Conservation (phyloP, 2,888 invertebrate genomes). For the Heteropelma amictum region DNA sequence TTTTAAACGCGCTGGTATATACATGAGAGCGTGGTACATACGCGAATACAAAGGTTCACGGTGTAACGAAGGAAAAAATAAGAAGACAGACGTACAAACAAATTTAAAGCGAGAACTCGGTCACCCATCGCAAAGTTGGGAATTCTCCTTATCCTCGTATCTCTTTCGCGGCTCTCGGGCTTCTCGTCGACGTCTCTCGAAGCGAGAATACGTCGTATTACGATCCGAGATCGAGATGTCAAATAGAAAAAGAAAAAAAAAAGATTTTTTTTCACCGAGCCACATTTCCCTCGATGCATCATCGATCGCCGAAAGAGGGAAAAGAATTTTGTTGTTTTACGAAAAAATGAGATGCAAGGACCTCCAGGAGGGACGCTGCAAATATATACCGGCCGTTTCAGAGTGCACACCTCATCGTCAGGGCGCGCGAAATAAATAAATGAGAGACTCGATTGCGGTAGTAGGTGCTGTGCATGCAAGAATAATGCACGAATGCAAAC, state of each 20-base stretch:
- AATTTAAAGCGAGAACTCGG: conserved; percentile 21
- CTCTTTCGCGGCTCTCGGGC: conserved; percentile 11
- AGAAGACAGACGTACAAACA: background rate
- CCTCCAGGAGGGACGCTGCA: background rate
- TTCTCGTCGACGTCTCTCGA: conserved; percentile 24
- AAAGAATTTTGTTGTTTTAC: background rate
- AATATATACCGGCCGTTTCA: conserved; percentile 10
- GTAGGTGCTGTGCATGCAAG: conserved; percentile 9
- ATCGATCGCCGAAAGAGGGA: background rate
- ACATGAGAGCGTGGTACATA: conserved; percentile 38
- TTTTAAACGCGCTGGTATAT: background rate
- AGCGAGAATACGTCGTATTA: conserved; percentile 1
- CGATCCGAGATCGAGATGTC: conserved; percentile 34
- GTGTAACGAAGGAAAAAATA: background rate
- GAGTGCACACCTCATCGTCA: conserved; percentile 28
- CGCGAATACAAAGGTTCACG: conserved; percentile 4
- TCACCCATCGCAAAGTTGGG: conserved; percentile 28
- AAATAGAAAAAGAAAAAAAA: too few relatives aligned
- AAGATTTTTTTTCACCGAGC: conserved; percentile 21
- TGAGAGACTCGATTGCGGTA: conserved; percentile 8
- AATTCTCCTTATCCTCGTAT: conserved; percentile 41
- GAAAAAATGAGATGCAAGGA: background rate
- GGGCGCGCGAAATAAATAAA: conserved; percentile 25
- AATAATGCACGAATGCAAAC: conserved; percentile 36
- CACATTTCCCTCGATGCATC: background rate